Evolutionary conservation across 2,888 invertebrate species (phyloP).

Genomic region (Eupithecia dodoneata): DNA sequence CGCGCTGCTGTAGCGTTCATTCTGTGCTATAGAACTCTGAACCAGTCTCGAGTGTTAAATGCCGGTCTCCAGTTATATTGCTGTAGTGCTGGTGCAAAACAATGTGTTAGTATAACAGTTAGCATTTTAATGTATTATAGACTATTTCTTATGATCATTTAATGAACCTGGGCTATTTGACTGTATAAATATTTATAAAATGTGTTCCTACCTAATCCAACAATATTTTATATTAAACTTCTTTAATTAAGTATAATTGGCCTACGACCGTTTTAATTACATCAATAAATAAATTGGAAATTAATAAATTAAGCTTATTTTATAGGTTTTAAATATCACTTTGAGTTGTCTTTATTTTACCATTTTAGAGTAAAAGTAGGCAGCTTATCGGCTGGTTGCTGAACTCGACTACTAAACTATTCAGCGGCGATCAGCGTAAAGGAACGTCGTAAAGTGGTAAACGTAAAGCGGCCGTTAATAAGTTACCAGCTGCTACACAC

Average conservation of each 20-base stretch:
- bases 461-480: not conserved
- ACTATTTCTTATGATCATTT: too few relatives aligned
- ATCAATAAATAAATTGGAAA: too few relatives aligned
- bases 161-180: too few relatives aligned
- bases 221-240: too few relatives aligned
- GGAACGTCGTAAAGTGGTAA: constrained; percentile 7
- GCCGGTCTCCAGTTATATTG: not conserved
- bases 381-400: not conserved
- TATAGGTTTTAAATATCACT: not conserved
- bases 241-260: too few relatives aligned
- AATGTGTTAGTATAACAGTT: not conserved
- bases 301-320: not conserved
- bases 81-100: not conserved
- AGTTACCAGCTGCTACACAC: not conserved
- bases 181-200: too few relatives aligned
- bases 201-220: too few relatives aligned
- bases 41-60: not conserved
- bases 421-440: constrained; percentile 5
- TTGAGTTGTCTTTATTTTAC: too few relatives aligned
- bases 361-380: not conserved
- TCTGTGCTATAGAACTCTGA: not conserved
- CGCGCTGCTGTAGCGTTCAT: not conserved
- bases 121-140: too few relatives aligned
- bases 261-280: too few relatives aligned
- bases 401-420: not conserved